Evolutionary conservation across 35 echinoderm and acorn worm species (phyloP).

Genomic region (Apostichopus parvimensis): DNA sequence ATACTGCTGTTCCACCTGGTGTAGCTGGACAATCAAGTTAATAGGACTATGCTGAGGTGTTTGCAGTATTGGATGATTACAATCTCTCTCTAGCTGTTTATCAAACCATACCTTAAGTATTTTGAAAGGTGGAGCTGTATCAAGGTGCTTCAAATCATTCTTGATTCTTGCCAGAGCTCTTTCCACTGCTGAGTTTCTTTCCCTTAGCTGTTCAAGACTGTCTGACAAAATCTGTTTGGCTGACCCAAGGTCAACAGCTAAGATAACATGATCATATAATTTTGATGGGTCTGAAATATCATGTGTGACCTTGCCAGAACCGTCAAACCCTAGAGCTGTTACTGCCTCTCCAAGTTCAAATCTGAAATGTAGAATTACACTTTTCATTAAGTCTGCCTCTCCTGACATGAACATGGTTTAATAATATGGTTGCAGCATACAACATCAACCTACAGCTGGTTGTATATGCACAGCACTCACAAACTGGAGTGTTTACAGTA

Average conservation of each 20-base stretch:
- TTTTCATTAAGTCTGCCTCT: too few species aligned
- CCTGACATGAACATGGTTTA: too few species aligned
- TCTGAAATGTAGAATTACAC: conserved; percentile 45
- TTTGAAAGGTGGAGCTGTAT: conserved; percentile 75
- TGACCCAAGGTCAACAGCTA: conserved; percentile 65
- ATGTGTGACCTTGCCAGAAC: conserved; percentile 50
- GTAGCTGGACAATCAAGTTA: conserved; percentile 74
- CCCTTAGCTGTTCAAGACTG: conserved; percentile 10
- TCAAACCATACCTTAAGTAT: conserved; percentile 91
- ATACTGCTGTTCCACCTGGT: conserved; percentile 73
- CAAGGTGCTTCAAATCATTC: conserved; percentile 39
- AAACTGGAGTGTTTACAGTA: too few species aligned
- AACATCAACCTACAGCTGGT: too few species aligned
- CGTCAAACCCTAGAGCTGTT: conserved; percentile 46
- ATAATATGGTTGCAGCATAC: too few species aligned
- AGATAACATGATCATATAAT: conserved; percentile 80
- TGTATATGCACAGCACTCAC: too few species aligned
- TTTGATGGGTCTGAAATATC: conserved; percentile 49
- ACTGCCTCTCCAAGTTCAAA: conserved; percentile 65
- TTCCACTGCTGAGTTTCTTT: not conserved
- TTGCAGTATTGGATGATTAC: conserved; percentile 60
- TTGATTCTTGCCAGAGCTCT: conserved; percentile 20
- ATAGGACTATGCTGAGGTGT: conserved; percentile 79
- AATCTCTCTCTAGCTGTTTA: conserved; percentile 57
- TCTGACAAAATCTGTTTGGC: conserved; percentile 64